Base-by-base conservation (phyloP, 2,113 vertebrate species). In the Percina caprodes region DNA sequence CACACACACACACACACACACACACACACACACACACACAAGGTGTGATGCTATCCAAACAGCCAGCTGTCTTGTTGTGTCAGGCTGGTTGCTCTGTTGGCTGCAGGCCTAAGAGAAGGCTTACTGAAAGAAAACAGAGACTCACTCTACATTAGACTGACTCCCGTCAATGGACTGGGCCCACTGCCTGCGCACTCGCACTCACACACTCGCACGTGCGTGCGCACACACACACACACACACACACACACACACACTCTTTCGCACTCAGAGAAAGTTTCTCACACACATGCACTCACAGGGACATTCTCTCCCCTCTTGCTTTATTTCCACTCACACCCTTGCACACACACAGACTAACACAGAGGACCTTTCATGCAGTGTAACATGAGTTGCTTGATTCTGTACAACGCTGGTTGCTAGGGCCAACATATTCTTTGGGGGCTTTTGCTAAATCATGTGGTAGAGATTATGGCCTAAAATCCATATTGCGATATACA, bases 51-150 rank as follows among this genome's bases (percentile, higher is more conserved):
- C 87, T 93, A 91, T 88, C 85, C 87, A 89, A 93, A 91, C 90
- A 92, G 75, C 89, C 90, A 93, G 90, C 89, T 92, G 89, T 86
- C 90, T 86, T 91, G 93, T 89, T 92, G 90, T 94, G 91, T 92
- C 92, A 92, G 81, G 71, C 74, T 79, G 84, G 83, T 90, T 74
- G 79, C 70, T 89, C 74, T 84, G 77, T 74, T 91, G 92, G 90
- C 94, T 88, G 80, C 74, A 76, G 80, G 87, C 85, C 88, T 87
- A 68, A 55, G 80, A 80, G 86, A 74, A 73, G 86, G 84, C 75
- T 92, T 89, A 92, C 86, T 81, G 76, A 74, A 69, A 91, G 83
- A 94, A 92, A 93, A 92, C 89, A 91, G 68, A 88, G 60, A 89
- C 86, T 94, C 91, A 91, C 80, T 92, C 85, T 76, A 71, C 73